Evolutionary conservation across 2,113 vertebrate genomes (phyloP).

Genomic region (Xiphophorus maculatus): DNA sequence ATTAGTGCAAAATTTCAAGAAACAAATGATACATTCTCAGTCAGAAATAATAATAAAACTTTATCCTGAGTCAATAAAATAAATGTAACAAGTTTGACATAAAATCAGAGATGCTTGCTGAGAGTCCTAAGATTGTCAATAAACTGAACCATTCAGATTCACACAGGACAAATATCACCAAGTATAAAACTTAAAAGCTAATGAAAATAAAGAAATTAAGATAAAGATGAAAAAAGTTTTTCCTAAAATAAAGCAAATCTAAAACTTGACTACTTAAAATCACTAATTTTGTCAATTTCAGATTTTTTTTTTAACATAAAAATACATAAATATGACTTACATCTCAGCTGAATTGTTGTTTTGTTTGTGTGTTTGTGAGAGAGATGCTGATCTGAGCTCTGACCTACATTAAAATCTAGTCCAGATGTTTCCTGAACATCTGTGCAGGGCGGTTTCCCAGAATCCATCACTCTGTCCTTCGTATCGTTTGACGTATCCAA

Average conservation of each 20-base stretch:
- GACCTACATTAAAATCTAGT: constrained; percentile 53
- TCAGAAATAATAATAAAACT: not conserved
- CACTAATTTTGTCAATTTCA: not conserved
- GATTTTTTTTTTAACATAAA: not conserved
- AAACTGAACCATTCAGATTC: constrained; percentile 16
- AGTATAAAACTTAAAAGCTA: not conserved
- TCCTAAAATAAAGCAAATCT: not conserved
- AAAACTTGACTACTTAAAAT: not conserved
- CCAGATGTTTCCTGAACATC: constrained; percentile 62
- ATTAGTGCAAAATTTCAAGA: not conserved
- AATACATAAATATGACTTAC: constrained; percentile 17
- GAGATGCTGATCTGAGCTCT: constrained; percentile 28
- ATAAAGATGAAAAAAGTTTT: not conserved
- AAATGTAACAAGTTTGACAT: not conserved
- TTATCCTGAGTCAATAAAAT: not conserved
- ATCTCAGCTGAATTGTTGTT: not conserved
- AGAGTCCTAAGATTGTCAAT: constrained; percentile 54
- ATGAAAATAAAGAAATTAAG: constrained; percentile 1
- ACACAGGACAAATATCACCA: constrained; percentile 30
- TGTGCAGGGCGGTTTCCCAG: constrained; percentile 28
- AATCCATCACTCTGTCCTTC: constrained; percentile 11
- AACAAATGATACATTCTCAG: not conserved
- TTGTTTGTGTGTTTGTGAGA: not conserved
- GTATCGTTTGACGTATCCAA: not conserved
- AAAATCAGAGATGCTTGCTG: not conserved